Conservation (phyloP, 2,113 vertebrate species). For the Neolamprologus sp. region DNA sequence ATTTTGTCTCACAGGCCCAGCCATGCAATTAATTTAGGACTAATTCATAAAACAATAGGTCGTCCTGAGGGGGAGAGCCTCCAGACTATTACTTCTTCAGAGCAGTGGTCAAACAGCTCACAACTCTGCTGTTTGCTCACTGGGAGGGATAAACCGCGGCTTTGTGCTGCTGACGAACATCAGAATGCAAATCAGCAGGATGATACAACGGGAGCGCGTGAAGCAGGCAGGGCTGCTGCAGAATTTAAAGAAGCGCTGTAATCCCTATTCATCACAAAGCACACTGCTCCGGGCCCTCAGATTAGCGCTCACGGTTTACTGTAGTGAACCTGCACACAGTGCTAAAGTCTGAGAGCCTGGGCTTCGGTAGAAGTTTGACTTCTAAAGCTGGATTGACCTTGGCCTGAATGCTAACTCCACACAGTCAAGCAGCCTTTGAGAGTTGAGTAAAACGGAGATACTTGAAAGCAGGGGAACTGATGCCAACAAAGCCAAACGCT, state of each 20-base stretch:
- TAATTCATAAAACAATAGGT: conserved; percentile 41
- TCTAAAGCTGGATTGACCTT: conserved; percentile 33
- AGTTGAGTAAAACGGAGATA: not conserved
- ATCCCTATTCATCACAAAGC: conserved; percentile 43
- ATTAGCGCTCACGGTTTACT: conserved; percentile 1
- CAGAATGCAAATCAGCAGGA: conserved; percentile 49
- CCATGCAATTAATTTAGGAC: conserved; percentile 27
- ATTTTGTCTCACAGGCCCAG: not conserved
- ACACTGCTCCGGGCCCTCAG: conserved; percentile 4
- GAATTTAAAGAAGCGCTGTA: conserved; percentile 39
- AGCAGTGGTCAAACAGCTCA: conserved; percentile 22
- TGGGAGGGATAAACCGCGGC: conserved; percentile 9
- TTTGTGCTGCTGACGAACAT: conserved; percentile 28
- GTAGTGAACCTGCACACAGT: not conserved
- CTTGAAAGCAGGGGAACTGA: not conserved
- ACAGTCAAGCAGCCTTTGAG: not conserved
- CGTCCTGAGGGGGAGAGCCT: not conserved
- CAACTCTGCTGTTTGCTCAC: not conserved
- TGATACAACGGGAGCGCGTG: not conserved
- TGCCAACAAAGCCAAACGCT: not conserved
- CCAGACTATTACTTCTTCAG: not conserved
- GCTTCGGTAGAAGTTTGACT: not conserved
- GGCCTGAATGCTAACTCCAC: not conserved
- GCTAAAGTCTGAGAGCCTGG: not conserved
- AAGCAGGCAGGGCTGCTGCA: conserved; percentile 17